A percentile compares a stretch with the other conserved stretches of the same genome.
Conservation (phyloP, 2,113 vertebrate species). For the Apodemus speciosus region DNA sequence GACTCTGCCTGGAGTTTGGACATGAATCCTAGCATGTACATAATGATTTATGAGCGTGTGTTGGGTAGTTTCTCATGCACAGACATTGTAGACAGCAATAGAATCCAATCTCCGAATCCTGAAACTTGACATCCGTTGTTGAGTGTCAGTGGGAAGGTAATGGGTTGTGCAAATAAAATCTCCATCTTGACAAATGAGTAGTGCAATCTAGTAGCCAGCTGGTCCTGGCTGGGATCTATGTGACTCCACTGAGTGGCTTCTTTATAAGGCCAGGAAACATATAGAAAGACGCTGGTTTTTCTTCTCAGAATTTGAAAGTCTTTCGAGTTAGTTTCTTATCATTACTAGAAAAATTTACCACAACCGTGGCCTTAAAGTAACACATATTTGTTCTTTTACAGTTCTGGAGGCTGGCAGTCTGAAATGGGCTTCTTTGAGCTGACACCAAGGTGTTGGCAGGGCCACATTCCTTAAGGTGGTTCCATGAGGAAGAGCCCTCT, state of each 20-base stretch:
- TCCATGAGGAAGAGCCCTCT: background rate
- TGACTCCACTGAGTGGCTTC: background rate
- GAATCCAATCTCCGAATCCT: conserved; percentile 27
- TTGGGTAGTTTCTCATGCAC: background rate
- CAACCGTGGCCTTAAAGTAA: background rate
- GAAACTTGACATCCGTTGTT: background rate
- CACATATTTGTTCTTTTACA: background rate
- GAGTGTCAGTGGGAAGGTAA: background rate
- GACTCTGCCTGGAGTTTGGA: background rate
- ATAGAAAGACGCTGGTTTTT: background rate
- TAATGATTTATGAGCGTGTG: conserved; percentile 39
- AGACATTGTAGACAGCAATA: background rate
- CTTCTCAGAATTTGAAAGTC: background rate
- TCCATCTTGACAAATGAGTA: accelerated
- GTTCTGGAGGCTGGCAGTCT: background rate
- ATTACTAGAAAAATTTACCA: background rate
- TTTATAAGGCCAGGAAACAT: background rate
- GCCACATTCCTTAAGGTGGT: background rate
- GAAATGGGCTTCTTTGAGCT: background rate
- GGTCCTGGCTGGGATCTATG: background rate
- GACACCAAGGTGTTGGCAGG: background rate
- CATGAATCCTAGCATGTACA: background rate
- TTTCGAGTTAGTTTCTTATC: background rate
- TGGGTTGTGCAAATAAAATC: background rate
- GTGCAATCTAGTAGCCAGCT: background rate